Evolutionary conservation across 2,888 invertebrate genomes (phyloP).

Genomic region (Lasioglossum figueresi): DNA sequence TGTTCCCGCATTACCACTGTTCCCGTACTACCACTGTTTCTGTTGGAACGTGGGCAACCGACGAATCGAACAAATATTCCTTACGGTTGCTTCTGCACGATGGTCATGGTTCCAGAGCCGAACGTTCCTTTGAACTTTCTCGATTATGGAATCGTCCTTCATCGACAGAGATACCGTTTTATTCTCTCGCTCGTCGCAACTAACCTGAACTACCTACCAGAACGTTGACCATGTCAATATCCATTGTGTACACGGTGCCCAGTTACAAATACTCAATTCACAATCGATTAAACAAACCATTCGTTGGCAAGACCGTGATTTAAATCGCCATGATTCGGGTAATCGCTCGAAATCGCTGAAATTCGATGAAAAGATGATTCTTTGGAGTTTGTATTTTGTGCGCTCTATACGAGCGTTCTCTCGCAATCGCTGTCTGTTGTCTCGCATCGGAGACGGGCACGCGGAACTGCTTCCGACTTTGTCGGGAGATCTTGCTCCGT

Average conservation of each 20-base stretch:
- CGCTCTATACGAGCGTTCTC: not conserved
- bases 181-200: not conserved
- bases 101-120: conserved; percentile 28
- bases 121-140: conserved; percentile 40
- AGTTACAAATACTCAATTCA: not conserved
- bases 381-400: not conserved
- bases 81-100: not conserved
- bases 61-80: not conserved
- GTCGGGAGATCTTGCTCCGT: conserved; percentile 40
- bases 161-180: conserved; percentile 37
- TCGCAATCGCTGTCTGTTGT: not conserved
- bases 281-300: too few relatives aligned
- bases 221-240: not conserved
- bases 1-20: conserved; percentile 49
- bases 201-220: not conserved
- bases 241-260: not conserved
- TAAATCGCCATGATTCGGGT: too few relatives aligned
- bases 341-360: too few relatives aligned
- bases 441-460: not conserved
- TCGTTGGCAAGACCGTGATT: too few relatives aligned
- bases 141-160: conserved; percentile 28
- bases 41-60: conserved; percentile 18
- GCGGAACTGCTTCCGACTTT: conserved; percentile 27
- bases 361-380: not conserved
- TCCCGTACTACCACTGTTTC: conserved; percentile 51